These are phyloP conservation scores for Xyliphius kryptos DNA, from an alignment of 2,113 vertebrate genomes.

Conservation along the genomic window DNA sequence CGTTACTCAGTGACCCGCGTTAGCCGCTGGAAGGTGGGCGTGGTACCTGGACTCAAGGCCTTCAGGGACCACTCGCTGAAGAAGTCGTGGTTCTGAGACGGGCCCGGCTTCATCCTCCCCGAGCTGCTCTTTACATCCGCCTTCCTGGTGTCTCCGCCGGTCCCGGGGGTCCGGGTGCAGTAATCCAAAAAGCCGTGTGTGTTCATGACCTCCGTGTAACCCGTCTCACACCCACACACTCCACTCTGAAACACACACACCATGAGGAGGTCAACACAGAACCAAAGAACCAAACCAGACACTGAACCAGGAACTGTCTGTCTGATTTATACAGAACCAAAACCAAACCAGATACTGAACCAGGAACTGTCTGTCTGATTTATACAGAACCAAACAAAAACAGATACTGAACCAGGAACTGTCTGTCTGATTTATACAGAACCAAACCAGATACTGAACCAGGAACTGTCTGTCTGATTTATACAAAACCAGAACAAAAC, in stretches of 20 bases:
- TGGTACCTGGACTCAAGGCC: constrained; percentile 88
- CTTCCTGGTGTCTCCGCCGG: constrained; percentile 79
- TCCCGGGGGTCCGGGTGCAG: constrained; percentile 87
- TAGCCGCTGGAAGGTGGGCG: neutral
- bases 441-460: too few species aligned
- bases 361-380: too few species aligned
- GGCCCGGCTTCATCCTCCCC: constrained; percentile 81
- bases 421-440: too few species aligned
- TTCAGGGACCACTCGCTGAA: constrained; percentile 91
- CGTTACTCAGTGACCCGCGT: too few species aligned
- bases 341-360: too few species aligned
- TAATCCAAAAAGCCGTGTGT: constrained; percentile 94
- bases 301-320: too few species aligned
- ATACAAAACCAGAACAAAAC: too few species aligned
- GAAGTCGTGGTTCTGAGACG: constrained; percentile 84
- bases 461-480: too few species aligned
- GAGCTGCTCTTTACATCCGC: constrained; percentile 90
- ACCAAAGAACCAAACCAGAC: neutral
- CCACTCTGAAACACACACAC: constrained; percentile 68
- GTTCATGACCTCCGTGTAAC: constrained; percentile 93
- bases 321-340: too few species aligned
- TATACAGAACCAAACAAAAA: too few species aligned
- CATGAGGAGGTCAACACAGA: neutral
- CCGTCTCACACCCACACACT: constrained; percentile 88
- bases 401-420: too few species aligned